These are phyloP conservation scores for Pygoscelis antarcticus DNA, from an alignment of 2,113 vertebrate species.

Conservation along the genomic window DNA sequence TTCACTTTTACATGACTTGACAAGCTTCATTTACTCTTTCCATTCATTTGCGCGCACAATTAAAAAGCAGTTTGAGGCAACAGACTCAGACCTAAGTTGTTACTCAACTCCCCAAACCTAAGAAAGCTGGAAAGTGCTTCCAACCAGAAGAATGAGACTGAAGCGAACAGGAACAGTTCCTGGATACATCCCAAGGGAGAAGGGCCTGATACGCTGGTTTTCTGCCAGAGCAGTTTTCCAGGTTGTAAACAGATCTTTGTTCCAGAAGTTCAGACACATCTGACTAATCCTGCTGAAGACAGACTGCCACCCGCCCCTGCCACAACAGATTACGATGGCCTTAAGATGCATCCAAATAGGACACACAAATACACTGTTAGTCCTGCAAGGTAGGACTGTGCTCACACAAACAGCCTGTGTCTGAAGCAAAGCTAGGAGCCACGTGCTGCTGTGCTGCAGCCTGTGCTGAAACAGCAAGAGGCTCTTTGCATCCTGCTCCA, in stretches of 20 bases:
- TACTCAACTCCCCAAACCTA: background rate
- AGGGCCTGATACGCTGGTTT: background rate
- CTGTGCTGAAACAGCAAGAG: background rate
- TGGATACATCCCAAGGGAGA: background rate
- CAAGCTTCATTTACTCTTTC: background rate
- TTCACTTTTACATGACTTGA: background rate
- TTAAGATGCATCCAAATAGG: background rate
- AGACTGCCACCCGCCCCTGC: background rate
- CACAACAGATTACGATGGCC: rapidly evolving
- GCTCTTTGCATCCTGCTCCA: background rate
- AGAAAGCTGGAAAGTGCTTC: background rate
- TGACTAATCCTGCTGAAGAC: background rate
- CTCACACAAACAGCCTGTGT: background rate
- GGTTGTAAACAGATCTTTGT: background rate
- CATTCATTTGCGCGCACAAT: background rate
- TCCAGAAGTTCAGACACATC: background rate
- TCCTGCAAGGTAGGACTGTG: background rate
- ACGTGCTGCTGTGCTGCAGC: background rate
- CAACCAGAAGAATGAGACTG: background rate
- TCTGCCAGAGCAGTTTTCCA: background rate
- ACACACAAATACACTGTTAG: rapidly evolving
- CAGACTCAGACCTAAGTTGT: background rate
- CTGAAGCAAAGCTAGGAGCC: background rate
- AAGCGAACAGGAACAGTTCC: background rate
- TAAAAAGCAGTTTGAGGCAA: background rate